Evolutionary conservation across 2,888 invertebrate genomes (phyloP).

Genomic region (Pheosia tremula): DNA sequence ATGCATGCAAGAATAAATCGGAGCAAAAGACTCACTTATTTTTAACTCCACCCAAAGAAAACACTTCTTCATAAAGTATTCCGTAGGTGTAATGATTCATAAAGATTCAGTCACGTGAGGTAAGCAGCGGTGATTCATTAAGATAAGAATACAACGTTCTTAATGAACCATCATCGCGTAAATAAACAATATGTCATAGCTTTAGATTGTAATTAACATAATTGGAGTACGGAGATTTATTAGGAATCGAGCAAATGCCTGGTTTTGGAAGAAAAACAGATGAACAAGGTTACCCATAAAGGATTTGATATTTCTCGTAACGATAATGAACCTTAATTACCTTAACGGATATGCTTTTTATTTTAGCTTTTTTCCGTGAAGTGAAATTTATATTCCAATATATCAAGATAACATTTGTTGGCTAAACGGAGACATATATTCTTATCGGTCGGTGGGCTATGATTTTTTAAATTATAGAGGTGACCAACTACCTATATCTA

Average conservation of each 20-base stretch:
- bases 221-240: neutral
- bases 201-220: neutral
- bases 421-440: neutral
- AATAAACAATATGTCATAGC: neutral
- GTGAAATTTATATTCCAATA: neutral
- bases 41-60: neutral
- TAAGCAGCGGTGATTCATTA: slow-evolving; percentile 29
- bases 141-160: slow-evolving; percentile 24
- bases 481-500: too few relatives aligned
- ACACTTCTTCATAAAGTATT: neutral
- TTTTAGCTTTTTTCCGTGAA: neutral
- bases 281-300: neutral
- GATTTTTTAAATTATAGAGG: neutral
- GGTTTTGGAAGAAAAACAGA: neutral
- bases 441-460: neutral
- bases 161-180: slow-evolving; percentile 7
- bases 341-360: too few relatives aligned
- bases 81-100: slow-evolving; percentile 25
- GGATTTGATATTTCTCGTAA: too few relatives aligned
- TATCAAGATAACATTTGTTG: neutral
- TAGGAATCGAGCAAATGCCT: neutral
- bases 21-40: neutral
- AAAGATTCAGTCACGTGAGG: slow-evolving; percentile 21
- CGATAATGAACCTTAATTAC: too few relatives aligned
- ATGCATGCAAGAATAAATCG: too few relatives aligned